Conservation (phyloP, 1,140 invertebrate genomes). For the Brachystomella parvula region DNA sequence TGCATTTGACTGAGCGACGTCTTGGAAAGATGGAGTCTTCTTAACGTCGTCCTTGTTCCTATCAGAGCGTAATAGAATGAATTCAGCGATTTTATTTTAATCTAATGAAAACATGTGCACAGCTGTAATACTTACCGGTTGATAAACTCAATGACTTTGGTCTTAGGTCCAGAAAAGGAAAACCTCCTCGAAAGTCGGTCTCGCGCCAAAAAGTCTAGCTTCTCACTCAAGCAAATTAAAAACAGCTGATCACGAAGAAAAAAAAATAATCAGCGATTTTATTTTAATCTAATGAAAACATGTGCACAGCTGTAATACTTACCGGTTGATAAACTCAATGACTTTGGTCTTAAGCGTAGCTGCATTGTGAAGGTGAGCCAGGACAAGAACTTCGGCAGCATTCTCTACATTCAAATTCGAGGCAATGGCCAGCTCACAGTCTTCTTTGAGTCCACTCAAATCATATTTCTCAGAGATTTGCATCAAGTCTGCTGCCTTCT, state of each 20-base stretch:
- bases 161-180: conserved; percentile 23
- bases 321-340: conserved; percentile 13
- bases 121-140: not conserved
- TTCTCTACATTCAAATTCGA: conserved; percentile 32
- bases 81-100: not conserved
- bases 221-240: not conserved
- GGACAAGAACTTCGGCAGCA: conserved; percentile 31
- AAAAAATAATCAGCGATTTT: not conserved
- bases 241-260: too few species aligned
- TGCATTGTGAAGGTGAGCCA: conserved; percentile 36
- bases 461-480: conserved; percentile 37
- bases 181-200: not conserved
- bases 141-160: conserved; percentile 25
- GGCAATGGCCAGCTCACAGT: conserved; percentile 33
- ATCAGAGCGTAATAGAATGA: not conserved
- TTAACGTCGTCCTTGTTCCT: conserved; percentile 37
- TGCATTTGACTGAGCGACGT: conserved; percentile 29
- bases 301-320: not conserved
- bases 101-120: not conserved
- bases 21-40: conserved; percentile 30
- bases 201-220: too few species aligned
- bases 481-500: conserved; percentile 33
- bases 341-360: conserved; percentile 29
- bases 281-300: not conserved
- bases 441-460: conserved; percentile 32